Evolutionary conservation across 92 coral and sea anemone species (phyloP), one percentile per base, ranked within the genome.

Genomic region (Zoanthus gigantus): DNA sequence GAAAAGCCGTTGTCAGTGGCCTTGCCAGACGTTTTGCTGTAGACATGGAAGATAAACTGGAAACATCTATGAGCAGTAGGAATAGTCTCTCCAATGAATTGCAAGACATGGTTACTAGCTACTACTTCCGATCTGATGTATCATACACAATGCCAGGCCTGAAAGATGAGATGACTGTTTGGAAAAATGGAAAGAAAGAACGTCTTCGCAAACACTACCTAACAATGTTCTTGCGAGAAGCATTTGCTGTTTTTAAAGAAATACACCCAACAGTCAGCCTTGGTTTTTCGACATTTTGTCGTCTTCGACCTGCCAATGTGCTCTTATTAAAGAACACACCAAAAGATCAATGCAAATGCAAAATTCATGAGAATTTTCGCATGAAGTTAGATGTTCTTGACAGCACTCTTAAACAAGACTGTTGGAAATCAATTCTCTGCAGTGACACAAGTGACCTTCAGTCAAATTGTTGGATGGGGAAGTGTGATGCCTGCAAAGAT

Each of bases 151-250:
- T 65, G 76, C 90, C 90, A 63, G 86, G 90, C 48, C 87, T 87
- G 44, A 87, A 87, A 53, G 87, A 87, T 87, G 86, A 78, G 52
- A 78, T 87, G 87, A 69, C 86, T n/a, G 71, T 65, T 14, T 37
- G 42, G 42, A 37, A 37, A 37, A 61, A 66, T 78, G 90, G 90
- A 79, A 60, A 77, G 77, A 87, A 87, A 37, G 61, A 87, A 77
- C 58, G 69, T 15, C 86, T 87, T 58, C 34, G 90, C 44, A 87
- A 87, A 48, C 85, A 77, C 52, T 87, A 87, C 69, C 86, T 78
- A 10, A 77, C 90, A 31, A 79, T 87, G 90, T 87, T 87, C 76
- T 78, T 87, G 78, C 66, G 86, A 48, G 90, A 87, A 78, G 90
- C 90, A 58, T 87, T 77, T 87, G 42, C 86, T 12, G 86, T 87